Percentiles rank a stretch among this genome's conserved stretches.
Evolutionary conservation across 2,888 invertebrate species (phyloP).

Genomic region (Allophyes oxyacanthae): DNA sequence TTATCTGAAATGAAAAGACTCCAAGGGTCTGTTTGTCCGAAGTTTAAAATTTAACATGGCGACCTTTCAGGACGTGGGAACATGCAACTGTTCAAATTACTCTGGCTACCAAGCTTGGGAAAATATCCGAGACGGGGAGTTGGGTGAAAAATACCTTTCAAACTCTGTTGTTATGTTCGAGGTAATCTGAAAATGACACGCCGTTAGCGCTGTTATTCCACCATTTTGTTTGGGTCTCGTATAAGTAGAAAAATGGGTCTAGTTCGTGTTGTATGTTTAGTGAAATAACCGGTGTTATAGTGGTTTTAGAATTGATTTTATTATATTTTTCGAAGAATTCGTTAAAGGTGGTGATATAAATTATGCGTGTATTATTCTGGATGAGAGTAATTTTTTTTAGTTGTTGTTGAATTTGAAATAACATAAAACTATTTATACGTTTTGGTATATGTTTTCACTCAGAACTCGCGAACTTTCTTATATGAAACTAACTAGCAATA

Average conservation of each 20-base stretch:
- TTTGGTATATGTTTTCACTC: conserved; percentile 64
- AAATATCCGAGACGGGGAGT: conserved; percentile 65
- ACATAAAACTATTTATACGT: not conserved
- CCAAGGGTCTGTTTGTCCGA: conserved; percentile 48
- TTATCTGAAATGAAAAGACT: conserved; percentile 36
- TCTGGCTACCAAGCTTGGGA: conserved; percentile 63
- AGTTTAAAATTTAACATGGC: conserved; percentile 64
- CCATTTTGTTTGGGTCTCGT: conserved; percentile 41
- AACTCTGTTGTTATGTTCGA: conserved; percentile 56
- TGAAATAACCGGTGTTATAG: not conserved
- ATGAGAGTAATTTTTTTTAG: not conserved
- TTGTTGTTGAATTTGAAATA: not conserved
- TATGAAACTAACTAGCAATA: conserved; percentile 70
- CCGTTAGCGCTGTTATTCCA: conserved; percentile 47
- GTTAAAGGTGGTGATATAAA: not conserved
- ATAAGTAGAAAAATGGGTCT: conserved; percentile 35
- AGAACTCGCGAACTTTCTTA: conserved; percentile 66
- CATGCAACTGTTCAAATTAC: conserved; percentile 81
- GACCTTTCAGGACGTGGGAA: conserved; percentile 75
- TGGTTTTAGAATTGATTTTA: not conserved
- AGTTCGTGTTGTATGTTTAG: conserved; percentile 15
- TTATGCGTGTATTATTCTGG: not conserved
- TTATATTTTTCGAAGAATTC: not conserved
- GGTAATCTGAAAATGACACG: conserved; percentile 61
- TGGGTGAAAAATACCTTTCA: conserved; percentile 75